phyloP scores from a whole-genome alignment of 2,888 invertebrate species.

The Eupithecia dodoneata region DNA sequence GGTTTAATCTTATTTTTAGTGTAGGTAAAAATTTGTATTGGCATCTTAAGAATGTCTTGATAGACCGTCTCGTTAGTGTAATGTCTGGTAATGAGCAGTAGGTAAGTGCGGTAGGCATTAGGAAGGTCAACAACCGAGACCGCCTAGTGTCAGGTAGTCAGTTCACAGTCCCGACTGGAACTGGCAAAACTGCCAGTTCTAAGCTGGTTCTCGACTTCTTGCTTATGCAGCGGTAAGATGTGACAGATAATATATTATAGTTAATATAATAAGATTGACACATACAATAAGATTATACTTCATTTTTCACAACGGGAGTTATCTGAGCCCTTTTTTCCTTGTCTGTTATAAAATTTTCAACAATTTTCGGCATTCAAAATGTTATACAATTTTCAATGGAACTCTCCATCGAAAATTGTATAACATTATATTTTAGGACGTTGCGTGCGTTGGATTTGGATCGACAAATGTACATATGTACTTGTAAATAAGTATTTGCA shows the following conservation, averaged over 20 bases:
- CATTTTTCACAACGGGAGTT: too few species aligned
- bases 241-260: not conserved
- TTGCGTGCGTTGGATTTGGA: too few species aligned
- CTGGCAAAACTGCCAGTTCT: not conserved
- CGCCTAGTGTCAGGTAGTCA: constrained; percentile 31
- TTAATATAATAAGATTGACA: too few species aligned
- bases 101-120: constrained; percentile 57
- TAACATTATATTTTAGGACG: too few species aligned
- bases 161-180: constrained; percentile 39
- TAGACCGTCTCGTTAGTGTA: constrained; percentile 23
- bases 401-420: too few species aligned
- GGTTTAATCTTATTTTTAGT: not conserved
- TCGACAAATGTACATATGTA: not conserved
- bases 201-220: not conserved
- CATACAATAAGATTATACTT: too few species aligned
- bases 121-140: constrained; percentile 55
- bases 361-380: too few species aligned
- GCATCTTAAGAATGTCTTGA: not conserved
- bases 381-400: too few species aligned
- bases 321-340: too few species aligned
- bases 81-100: constrained; percentile 57
- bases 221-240: not conserved
- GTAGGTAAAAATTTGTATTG: not conserved
- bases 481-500: not conserved
- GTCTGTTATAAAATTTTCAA: too few species aligned